Conservation (phyloP, 2,888 invertebrate genomes). For the Drosophila fulvimacula region DNA sequence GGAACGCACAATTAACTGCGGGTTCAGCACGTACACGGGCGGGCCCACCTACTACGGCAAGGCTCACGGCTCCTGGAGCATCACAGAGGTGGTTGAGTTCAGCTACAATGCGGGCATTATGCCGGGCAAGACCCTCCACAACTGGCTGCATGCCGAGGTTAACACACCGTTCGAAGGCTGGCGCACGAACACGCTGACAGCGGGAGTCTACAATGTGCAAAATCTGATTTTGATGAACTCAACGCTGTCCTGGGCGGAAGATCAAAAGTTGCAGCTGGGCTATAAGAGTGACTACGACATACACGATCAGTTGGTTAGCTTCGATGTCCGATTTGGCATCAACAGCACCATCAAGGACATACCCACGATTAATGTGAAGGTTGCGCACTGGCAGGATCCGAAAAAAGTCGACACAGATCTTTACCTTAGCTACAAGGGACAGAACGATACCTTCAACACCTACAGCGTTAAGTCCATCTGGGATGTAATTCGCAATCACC, state of each 20-base stretch:
- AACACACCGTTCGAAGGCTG: conserved; percentile 87
- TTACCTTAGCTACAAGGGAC: conserved; percentile 85
- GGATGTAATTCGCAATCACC: conserved; percentile 86
- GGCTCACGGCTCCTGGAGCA: conserved; percentile 89
- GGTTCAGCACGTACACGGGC: conserved; percentile 86
- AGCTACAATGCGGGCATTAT: conserved; percentile 80
- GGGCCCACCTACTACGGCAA: conserved; percentile 84
- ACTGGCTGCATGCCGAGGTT: conserved; percentile 85
- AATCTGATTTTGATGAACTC: conserved; percentile 86
- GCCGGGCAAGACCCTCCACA: conserved; percentile 76
- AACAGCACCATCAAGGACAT: conserved; percentile 87
- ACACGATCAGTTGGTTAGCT: conserved; percentile 83
- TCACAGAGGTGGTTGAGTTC: conserved; percentile 86
- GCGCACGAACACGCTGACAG: conserved; percentile 86
- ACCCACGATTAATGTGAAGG: conserved; percentile 86
- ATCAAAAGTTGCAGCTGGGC: conserved; percentile 86
- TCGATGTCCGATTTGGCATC: conserved; percentile 86
- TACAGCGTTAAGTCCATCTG: conserved; percentile 90
- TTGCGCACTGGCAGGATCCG: conserved; percentile 86
- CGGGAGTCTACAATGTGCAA: conserved; percentile 85
- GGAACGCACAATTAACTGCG: conserved; percentile 89
- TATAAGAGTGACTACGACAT: conserved; percentile 86
- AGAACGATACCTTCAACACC: conserved; percentile 85
- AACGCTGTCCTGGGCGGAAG: conserved; percentile 87
- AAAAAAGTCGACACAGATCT: conserved; percentile 86